These are phyloP conservation scores for Enteromius mattozi DNA, from an alignment of 2,797 vertebrate genomes.

Conservation along the genomic window DNA sequence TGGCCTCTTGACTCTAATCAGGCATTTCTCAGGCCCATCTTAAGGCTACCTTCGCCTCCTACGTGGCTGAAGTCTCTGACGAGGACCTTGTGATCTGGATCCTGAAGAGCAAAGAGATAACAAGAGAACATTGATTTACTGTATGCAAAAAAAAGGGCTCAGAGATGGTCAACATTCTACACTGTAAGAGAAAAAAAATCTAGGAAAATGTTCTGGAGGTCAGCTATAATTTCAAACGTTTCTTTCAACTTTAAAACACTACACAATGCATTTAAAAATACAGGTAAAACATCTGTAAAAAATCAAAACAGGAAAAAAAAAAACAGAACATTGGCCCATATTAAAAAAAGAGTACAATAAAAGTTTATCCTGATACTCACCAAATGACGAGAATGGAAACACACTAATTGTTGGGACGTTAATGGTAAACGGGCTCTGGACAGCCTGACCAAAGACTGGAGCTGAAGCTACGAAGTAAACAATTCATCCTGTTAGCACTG, in stretches of 20 bases:
- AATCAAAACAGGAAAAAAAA: background rate
- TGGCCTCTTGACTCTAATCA: background rate
- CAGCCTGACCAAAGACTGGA: conserved; percentile 60
- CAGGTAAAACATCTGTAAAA: background rate
- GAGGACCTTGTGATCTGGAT: conserved; percentile 66
- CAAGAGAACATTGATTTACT: background rate
- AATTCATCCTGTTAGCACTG: background rate
- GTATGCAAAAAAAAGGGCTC: background rate
- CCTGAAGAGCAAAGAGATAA: conserved; percentile 61
- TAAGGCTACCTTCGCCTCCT: conserved; percentile 73
- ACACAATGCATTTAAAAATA: background rate
- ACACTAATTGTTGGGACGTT: conserved; percentile 59
- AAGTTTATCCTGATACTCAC: conserved; percentile 59
- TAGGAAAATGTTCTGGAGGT: background rate
- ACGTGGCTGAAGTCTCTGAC: conserved; percentile 68
- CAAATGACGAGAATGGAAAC: conserved; percentile 69
- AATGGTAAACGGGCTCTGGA: conserved; percentile 67
- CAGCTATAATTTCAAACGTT: background rate
- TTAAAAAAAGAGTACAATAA: background rate
- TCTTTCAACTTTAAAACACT: background rate
- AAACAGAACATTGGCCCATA: background rate
- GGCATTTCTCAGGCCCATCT: background rate
- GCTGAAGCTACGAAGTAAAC: conserved; percentile 11
- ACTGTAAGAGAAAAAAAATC: background rate
- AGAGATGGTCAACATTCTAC: background rate